Evolutionary conservation across 2,888 invertebrate genomes (phyloP), one percentile per base, ranked within the genome.

Genomic region (Torymus auratus): DNA sequence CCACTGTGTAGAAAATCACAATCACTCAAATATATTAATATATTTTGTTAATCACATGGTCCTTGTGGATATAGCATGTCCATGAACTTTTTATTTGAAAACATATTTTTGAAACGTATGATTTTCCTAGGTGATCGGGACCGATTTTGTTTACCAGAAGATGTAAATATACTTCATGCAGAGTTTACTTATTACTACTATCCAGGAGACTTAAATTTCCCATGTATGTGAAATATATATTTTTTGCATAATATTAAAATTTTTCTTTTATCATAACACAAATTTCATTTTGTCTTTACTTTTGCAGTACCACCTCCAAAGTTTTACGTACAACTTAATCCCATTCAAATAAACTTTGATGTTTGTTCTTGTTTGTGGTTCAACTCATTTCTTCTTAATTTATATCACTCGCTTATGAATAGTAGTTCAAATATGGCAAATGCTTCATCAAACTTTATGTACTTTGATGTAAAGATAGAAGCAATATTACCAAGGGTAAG

Each of bases 111-210:
- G 41, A 41, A 5, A 7, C 41, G 7, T 41, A 41, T 41, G 5
- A 10, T 41, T 41, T 41, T 77, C 84, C 81, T 91, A 93, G 96
- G 96, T 65, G 95, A 95, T 88, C 93, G 94, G 87, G 95, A 96
- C 87, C 94, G 95, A 83, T 95, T 96, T 85, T 95, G 95, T 50
- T 92, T 98, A 83, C 99, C 99, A 0, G 95, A 96, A 12, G 98
- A 98, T 88, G 95, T 97, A 85, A 96, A 97, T 17, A 94, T 98
- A 50, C 89, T 99, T n/a, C 99, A 99, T 91, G 96, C 98, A 0
- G 99, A 99, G 90, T 96, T 98, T 84, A 98, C 98, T 0, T 97
- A 97, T 89, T 99, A 97, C 91, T 99, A 99, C 90, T 98, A 98
- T 89, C 98, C 98, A 0, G 97, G 96, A 64, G 97, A 97, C 88